Evolutionary conservation across 2,797 vertebrate species (phyloP).

Genomic region (Thunnus albacares): DNA sequence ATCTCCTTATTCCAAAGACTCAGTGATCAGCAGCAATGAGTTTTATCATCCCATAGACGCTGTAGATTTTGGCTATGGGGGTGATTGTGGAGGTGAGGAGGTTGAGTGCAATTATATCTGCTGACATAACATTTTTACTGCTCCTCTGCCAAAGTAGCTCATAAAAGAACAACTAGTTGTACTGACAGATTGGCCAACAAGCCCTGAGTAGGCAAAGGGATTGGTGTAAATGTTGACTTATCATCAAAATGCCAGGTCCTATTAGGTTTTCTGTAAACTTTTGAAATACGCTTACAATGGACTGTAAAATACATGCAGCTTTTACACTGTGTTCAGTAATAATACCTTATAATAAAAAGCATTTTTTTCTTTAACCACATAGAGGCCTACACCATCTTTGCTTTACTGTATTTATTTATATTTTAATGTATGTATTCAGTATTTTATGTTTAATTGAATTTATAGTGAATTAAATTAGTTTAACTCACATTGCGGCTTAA

Average conservation of each 20-base stretch:
- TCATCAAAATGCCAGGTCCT: constrained; percentile 64
- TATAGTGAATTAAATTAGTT: not conserved
- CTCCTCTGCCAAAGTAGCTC: constrained; percentile 67
- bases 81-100: constrained; percentile 41
- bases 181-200: constrained; percentile 67
- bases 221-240: constrained; percentile 66
- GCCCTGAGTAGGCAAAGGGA: constrained; percentile 32
- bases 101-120: constrained; percentile 58
- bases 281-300: constrained; percentile 26
- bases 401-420: not conserved
- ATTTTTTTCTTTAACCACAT: constrained; percentile 10
- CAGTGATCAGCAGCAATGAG: constrained; percentile 57
- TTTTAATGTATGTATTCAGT: not conserved
- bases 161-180: constrained; percentile 70
- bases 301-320: constrained; percentile 35
- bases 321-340: constrained; percentile 27
- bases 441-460: not conserved
- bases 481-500: not conserved
- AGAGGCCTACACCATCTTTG: not conserved
- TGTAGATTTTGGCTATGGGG: constrained; percentile 50
- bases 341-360: not conserved
- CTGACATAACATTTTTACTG: constrained; percentile 73
- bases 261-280: constrained; percentile 52
- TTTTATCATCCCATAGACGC: constrained; percentile 67
- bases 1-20: constrained; percentile 52